These are phyloP conservation scores for Mus spretus DNA, from an alignment of 2,797 vertebrate species.

Conservation along the genomic window DNA sequence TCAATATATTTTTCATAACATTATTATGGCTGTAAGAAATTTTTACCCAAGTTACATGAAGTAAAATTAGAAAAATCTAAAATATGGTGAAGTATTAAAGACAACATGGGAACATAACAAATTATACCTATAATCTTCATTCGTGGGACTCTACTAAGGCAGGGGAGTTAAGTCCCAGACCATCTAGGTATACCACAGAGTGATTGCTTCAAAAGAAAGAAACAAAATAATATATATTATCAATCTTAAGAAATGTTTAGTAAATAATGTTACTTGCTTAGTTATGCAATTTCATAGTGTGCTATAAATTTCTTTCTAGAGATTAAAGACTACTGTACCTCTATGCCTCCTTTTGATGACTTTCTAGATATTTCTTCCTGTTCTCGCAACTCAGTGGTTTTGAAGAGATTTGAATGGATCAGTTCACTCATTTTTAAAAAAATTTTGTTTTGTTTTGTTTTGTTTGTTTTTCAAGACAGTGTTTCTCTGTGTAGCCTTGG, in stretches of 20 bases:
- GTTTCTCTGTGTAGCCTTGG: no score
- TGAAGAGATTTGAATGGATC: background rate
- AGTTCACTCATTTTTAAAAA: background rate
- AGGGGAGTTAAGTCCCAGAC: background rate
- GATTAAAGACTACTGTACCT: background rate
- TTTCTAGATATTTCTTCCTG: background rate
- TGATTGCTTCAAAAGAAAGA: background rate
- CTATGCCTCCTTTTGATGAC: background rate
- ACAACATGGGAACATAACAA: background rate
- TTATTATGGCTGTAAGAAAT: background rate
- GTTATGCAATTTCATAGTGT: background rate
- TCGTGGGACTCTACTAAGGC: background rate
- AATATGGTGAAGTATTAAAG: constrained; percentile 23
- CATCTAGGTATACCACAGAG: background rate
- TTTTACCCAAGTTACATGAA: constrained; percentile 41
- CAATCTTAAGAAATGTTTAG: background rate
- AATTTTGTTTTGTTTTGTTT: no score
- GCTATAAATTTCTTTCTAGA: background rate
- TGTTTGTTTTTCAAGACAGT: no score
- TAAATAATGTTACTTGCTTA: background rate
- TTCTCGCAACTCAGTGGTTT: background rate
- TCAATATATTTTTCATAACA: background rate
- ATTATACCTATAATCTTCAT: background rate
- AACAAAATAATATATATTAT: background rate
- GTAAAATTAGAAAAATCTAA: background rate